Conservation (phyloP, 2,797 vertebrate genomes). For the Zalophus californianus region DNA sequence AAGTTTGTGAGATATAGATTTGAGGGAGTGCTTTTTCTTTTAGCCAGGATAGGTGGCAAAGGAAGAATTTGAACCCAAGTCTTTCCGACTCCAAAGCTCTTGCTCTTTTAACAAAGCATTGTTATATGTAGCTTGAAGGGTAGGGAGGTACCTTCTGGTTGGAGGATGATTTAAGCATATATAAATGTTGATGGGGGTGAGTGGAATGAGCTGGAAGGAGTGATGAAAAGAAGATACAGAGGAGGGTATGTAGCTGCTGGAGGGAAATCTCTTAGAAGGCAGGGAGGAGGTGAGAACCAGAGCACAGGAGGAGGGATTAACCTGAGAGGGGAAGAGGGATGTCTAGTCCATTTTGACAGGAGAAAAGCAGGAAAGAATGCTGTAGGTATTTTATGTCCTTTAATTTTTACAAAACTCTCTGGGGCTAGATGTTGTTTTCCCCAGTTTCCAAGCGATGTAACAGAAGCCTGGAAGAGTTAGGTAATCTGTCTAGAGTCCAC, state of each 20-base stretch:
- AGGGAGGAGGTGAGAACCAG: not conserved
- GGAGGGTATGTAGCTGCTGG: not conserved
- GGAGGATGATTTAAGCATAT: not conserved
- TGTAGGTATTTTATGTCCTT: not conserved
- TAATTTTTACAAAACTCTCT: not conserved
- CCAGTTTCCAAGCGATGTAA: not conserved
- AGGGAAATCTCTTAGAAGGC: not conserved
- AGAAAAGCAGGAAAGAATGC: not conserved
- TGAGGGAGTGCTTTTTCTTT: not conserved
- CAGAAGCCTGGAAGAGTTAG: not conserved
- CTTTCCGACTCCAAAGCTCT: not conserved
- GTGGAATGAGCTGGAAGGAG: not conserved
- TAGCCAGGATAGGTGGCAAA: not conserved
- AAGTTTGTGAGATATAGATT: not conserved
- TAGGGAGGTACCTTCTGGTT: not conserved
- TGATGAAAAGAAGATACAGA: not conserved
- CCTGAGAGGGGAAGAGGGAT: not conserved
- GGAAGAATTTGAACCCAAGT: not conserved
- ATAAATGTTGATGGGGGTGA: not conserved
- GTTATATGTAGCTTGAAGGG: not conserved
- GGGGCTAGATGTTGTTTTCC: not conserved
- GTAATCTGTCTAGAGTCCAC: not conserved
- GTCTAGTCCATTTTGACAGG: not conserved
- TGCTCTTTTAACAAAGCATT: constrained; percentile 18
- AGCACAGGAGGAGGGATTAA: not conserved